Evolutionary conservation across 2,797 vertebrate species (phyloP), one percentile per base, ranked within the genome.

Genomic region (Octomys mimax): DNA sequence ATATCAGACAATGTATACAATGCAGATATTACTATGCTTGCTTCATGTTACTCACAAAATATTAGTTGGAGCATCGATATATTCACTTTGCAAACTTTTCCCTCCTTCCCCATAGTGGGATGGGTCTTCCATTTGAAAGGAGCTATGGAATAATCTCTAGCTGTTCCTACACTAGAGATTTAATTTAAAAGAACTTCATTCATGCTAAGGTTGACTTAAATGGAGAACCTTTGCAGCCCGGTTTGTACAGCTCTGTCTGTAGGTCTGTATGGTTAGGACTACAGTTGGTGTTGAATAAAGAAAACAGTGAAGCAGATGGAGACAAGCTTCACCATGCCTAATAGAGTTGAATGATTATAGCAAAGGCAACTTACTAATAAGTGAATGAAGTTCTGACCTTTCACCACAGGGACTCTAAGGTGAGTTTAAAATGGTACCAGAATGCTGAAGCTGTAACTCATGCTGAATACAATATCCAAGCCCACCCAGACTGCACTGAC

Each of bases 321-420:
- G 26, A 71, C 52, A 73, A 21, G 24, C 89, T 95, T 83, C 31
- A 21, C 81, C 81, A 21, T 86, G 87, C 2, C 59, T 94, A 78
- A 59, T 61, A 79, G 94, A 95, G 26, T 1, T 3, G 90, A 95
- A 88, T 36, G 89, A 84, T 70, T 26, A 42, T 49, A 84, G 68
- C 39, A 90, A 97, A 85, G 52, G 70, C 89, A 82, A 79, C 14
- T 64, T 91, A 92, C 19, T 54, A 39, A n/a, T 42, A 80, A 94
- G 14, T 78, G 81, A 80, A 73, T n/a, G 83, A 82, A 95, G 18
- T 80, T 95, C 64, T 88, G 59, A 94, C 57, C 77, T 98, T 97
- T 96, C 82, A 94, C 94, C 49, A 92, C 36, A 39, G 64, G 57
- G 62, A 89, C 0, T 96, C 28, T 6, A 86, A 62, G 96, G 95